A percentile compares a stretch with the other conserved stretches of the same genome.
phyloP scores from a whole-genome alignment of 1,140 invertebrate species.

The Cherax destructor region DNA sequence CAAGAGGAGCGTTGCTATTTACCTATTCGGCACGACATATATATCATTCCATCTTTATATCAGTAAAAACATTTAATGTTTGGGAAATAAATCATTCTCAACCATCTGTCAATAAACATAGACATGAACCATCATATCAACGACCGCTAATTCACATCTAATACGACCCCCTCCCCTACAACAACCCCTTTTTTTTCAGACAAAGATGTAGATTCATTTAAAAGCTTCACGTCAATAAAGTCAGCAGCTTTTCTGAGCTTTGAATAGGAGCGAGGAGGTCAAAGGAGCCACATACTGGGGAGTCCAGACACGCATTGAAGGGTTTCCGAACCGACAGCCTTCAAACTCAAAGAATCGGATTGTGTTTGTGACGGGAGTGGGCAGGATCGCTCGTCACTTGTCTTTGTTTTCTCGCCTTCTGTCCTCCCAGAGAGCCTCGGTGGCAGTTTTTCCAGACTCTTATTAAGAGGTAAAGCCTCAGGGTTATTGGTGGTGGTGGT shows the following conservation, averaged over 20 bases:
- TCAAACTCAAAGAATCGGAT: constrained; percentile 50
- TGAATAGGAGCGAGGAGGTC: constrained; percentile 7
- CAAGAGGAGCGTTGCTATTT: too few relatives aligned
- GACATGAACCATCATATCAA: background rate
- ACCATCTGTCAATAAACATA: too few relatives aligned
- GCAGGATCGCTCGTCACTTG: constrained; percentile 37
- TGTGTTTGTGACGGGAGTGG: constrained; percentile 58
- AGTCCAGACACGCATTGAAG: constrained; percentile 35
- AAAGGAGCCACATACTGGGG: background rate
- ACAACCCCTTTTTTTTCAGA: background rate
- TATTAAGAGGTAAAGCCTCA: constrained; percentile 30
- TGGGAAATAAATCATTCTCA: too few relatives aligned
- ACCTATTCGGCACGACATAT: too few relatives aligned
- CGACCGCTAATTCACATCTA: constrained; percentile 40
- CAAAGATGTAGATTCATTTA: constrained; percentile 43
- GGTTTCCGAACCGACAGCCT: constrained; percentile 27
- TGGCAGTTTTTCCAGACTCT: constrained; percentile 1
- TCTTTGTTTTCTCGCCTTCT: constrained; percentile 42
- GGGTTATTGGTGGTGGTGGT: background rate
- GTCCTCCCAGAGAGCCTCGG: background rate
- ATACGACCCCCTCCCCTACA: constrained; percentile 2
- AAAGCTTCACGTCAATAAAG: constrained; percentile 24
- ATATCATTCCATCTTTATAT: too few relatives aligned
- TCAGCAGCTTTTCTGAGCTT: constrained; percentile 7
- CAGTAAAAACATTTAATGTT: too few relatives aligned